Percentiles rank a stretch among this genome's conserved stretches.
These are phyloP conservation scores for Pterocles gutturalis DNA, from an alignment of 2,113 vertebrate genomes.

Conservation along the genomic window DNA sequence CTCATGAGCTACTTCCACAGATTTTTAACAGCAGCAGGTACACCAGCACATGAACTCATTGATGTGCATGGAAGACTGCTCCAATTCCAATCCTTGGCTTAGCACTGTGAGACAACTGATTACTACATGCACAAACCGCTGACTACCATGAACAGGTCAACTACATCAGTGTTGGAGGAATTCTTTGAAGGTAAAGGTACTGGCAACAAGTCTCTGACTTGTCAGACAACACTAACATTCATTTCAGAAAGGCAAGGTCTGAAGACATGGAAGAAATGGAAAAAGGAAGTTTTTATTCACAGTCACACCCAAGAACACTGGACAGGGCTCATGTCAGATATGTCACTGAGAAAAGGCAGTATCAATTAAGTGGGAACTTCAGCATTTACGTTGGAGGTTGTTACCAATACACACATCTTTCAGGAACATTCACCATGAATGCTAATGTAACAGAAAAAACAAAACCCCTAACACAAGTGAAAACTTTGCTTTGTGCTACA, in stretches of 20 bases:
- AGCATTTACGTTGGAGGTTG: neutral
- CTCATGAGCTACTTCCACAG: neutral
- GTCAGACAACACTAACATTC: rapidly evolving
- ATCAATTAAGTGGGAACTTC: neutral
- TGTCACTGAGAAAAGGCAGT: neutral
- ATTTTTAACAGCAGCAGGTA: neutral
- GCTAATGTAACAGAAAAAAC: neutral
- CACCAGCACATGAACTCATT: neutral
- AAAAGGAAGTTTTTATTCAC: neutral
- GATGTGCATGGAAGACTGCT: neutral
- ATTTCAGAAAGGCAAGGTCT: neutral
- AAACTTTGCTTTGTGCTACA: neutral
- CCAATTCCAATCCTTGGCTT: neutral
- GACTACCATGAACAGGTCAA: neutral
- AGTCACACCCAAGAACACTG: neutral
- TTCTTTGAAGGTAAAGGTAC: neutral
- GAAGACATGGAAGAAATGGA: neutral
- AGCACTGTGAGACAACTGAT: neutral
- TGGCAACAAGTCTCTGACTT: neutral
- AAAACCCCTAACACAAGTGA: neutral
- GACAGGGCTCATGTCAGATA: neutral
- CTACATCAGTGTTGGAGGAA: neutral
- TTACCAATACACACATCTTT: neutral
- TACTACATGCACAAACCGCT: neutral
- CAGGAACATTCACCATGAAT: neutral